Base-by-base conservation (phyloP, 2,797 vertebrate genomes). In the Gobionotothen gibberifrons region DNA sequence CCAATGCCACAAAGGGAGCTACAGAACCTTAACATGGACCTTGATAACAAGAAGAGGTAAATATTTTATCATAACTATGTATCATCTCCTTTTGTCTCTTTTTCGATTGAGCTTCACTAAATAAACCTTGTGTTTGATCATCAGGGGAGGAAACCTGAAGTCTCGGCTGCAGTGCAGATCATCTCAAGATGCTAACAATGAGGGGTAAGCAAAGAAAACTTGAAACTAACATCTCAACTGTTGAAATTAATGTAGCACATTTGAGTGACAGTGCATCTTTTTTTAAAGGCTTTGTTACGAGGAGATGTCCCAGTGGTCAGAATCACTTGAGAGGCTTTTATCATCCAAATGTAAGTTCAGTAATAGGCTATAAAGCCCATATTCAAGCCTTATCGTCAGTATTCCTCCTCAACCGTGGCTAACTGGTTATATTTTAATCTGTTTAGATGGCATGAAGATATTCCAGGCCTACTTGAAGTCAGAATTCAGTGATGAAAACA, bases 401-500 rank as follows among this genome's bases (percentile, higher is more conserved):
- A 0, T 55, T 69, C 22, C 29, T 9, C 5, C 0, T 54, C 16
- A 55, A 47, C n/a, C 3, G 5, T 29, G 14, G 9, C 59, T 77
- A 64, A 80, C 39, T 19, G 22, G 40, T 51, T 0, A 3, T 42
- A 39, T 53, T 63, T 4, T 29, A 1, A 4, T 10, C 2, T 65
- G 10, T 59, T 83, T 67, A 98, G 97, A 92, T 88, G 96, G 95
- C 4, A 89, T 91, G 29, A 60, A 90, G 47, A 93, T 95, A 65
- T 98, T 96, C 72, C 91, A 95, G 67, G 92, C 90, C 51, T 98
- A 97, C 88, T 87, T 97, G 71, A 96, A 97, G 90, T 94, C 93
- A 0, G 96, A 98, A 83, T 95, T 96, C 90, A 98, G 96, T 1
- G 93, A 97, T 11, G 96, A 97, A 89, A 98, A 98, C 67, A 94